Percentiles rank a stretch among this genome's conserved stretches.
phyloP scores from a whole-genome alignment of 2,888 invertebrate genomes.

The Nomada goodeniana region DNA sequence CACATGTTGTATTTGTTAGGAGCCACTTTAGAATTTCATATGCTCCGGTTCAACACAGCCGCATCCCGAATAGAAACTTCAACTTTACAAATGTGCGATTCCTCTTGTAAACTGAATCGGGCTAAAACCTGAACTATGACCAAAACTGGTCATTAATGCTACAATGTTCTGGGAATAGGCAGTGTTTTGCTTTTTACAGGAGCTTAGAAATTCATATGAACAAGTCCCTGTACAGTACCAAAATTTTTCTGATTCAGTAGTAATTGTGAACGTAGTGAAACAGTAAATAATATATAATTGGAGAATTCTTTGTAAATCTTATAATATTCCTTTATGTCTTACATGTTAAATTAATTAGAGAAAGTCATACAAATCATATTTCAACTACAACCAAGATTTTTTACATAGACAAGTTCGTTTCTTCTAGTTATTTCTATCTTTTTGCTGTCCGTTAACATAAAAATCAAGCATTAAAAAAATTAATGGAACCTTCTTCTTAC shows the following conservation, averaged over 20 bases:
- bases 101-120: slow-evolving; percentile 49
- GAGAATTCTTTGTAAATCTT: slow-evolving; percentile 29
- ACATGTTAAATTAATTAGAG: slow-evolving; percentile 24
- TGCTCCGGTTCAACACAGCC: slow-evolving; percentile 36
- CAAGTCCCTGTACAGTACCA: slow-evolving; percentile 58
- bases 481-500: slow-evolving; percentile 39
- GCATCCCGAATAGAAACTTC: slow-evolving; percentile 53
- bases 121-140: slow-evolving; percentile 36
- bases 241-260: slow-evolving; percentile 50
- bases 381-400: slow-evolving; percentile 32
- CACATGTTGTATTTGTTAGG: slow-evolving; percentile 45
- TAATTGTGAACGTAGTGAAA: slow-evolving; percentile 51
- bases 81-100: slow-evolving; percentile 38
- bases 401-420: slow-evolving; percentile 36
- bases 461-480: slow-evolving; percentile 54
- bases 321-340: slow-evolving; percentile 31
- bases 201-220: slow-evolving; percentile 63
- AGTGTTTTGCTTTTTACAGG: slow-evolving; percentile 64
- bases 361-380: slow-evolving; percentile 50
- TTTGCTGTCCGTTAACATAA: slow-evolving; percentile 42
- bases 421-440: slow-evolving; percentile 36
- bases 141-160: slow-evolving; percentile 56
- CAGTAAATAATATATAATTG: slow-evolving; percentile 38
- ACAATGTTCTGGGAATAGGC: slow-evolving; percentile 64
- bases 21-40: slow-evolving; percentile 44